These are phyloP conservation scores for Phenganax subtilis DNA, from an alignment of 92 coral and sea anemone species.

Conservation along the genomic window DNA sequence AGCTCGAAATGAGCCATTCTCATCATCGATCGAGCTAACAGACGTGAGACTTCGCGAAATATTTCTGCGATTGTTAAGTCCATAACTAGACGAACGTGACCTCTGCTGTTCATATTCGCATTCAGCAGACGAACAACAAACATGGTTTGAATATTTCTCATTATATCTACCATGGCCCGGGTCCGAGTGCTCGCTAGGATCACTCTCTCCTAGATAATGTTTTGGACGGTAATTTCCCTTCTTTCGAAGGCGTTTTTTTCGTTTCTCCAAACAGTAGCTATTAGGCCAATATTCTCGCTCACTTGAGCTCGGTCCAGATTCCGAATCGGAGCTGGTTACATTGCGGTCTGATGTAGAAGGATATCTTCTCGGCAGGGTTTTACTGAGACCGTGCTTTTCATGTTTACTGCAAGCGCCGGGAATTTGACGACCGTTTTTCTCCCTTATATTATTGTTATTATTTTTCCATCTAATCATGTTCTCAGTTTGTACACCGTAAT, in stretches of 20 bases:
- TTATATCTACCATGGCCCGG: constrained; percentile 32
- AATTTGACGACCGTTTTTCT: constrained; percentile 36
- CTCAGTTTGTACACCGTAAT: constrained; percentile 35
- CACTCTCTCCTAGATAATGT: constrained; percentile 38
- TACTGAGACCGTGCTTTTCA: constrained; percentile 29
- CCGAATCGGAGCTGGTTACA: constrained; percentile 43
- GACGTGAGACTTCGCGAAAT: constrained; percentile 98
- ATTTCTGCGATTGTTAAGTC: constrained; percentile 60
- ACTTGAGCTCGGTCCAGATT: constrained; percentile 46
- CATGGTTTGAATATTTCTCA: constrained; percentile 7
- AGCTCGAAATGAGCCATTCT: constrained; percentile 40
- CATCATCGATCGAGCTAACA: constrained; percentile 87
- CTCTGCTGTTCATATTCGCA: constrained; percentile 36
- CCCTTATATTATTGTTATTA: constrained; percentile 26
- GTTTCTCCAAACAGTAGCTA: constrained; percentile 32
- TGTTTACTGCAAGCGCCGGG: constrained; percentile 31
- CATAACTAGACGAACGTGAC: constrained; percentile 38
- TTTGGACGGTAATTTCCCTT: constrained; percentile 29
- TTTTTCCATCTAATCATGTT: constrained; percentile 42
- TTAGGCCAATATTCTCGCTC: constrained; percentile 42
- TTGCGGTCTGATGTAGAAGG: constrained; percentile 30
- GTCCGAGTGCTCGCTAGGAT: constrained; percentile 43
- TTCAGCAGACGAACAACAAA: constrained; percentile 31
- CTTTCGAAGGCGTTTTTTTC: constrained; percentile 31
- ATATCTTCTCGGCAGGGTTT: constrained; percentile 33